phyloP scores from a whole-genome alignment of 1,140 invertebrate species.

The Thaumatotibia leucotreta region DNA sequence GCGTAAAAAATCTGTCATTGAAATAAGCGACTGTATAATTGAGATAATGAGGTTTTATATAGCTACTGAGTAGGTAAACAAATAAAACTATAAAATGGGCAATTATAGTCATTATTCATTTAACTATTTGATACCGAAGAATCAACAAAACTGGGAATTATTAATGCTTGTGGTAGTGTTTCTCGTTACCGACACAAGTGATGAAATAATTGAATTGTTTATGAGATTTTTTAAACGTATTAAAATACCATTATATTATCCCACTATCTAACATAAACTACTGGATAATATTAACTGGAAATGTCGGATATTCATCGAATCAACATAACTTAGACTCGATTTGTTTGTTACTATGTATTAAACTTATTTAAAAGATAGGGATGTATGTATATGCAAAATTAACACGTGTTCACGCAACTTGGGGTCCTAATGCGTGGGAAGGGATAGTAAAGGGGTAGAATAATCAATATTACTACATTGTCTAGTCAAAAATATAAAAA shows the following conservation, averaged over 20 bases:
- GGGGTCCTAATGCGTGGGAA: slow-evolving; percentile 4
- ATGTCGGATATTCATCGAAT: no score
- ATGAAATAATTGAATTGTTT: not conserved
- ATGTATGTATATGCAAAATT: not conserved
- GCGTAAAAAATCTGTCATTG: not conserved
- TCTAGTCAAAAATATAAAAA: not conserved
- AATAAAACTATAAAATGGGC: not conserved
- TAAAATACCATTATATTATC: no score
- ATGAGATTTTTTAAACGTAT: no score
- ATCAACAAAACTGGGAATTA: not conserved
- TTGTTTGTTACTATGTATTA: no score
- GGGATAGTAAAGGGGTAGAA: slow-evolving; percentile 26
- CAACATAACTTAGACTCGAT: not conserved
- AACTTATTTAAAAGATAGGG: not conserved
- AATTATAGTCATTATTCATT: not conserved
- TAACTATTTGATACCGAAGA: not conserved
- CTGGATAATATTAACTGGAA: no score
- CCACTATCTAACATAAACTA: no score
- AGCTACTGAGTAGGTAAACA: not conserved
- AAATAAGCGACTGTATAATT: not conserved
- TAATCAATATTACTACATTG: slow-evolving; percentile 30
- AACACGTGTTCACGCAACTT: not conserved
- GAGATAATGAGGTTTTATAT: not conserved
- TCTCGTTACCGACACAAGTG: not conserved
- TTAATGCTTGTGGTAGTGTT: no score